Conservation (phyloP, 2,888 invertebrate species). For the Lycia hirtaria region DNA sequence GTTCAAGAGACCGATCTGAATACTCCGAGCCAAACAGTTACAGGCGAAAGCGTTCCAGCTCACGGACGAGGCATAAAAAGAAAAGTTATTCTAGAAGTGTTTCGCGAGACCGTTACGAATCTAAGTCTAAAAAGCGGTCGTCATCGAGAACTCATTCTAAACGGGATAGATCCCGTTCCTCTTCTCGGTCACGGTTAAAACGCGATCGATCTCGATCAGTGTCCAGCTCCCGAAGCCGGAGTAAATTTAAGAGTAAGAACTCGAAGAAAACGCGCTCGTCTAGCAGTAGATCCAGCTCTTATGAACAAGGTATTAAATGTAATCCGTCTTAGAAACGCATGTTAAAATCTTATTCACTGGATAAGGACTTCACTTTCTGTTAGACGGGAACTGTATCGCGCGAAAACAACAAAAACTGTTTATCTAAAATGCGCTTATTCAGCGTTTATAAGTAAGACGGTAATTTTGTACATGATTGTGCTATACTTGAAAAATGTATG, state of each 20-base stretch:
- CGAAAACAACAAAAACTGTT: too few relatives aligned
- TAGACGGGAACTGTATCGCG: too few relatives aligned
- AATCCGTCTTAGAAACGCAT: neutral
- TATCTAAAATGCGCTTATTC: too few relatives aligned
- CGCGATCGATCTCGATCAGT: slow-evolving; percentile 59
- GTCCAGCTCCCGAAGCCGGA: slow-evolving; percentile 67
- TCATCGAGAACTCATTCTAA: slow-evolving; percentile 65
- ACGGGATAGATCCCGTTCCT: slow-evolving; percentile 65
- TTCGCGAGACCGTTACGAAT: slow-evolving; percentile 74
- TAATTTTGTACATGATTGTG: too few relatives aligned
- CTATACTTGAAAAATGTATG: too few relatives aligned
- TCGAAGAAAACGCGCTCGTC: slow-evolving; percentile 66
- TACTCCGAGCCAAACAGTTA: slow-evolving; percentile 55
- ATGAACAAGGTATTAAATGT: slow-evolving; percentile 47
- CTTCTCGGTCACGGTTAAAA: slow-evolving; percentile 65
- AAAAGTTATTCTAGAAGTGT: slow-evolving; percentile 74
- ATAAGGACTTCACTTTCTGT: too few relatives aligned
- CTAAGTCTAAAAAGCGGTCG: slow-evolving; percentile 68
- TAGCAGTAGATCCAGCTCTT: slow-evolving; percentile 71
- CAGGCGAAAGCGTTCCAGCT: slow-evolving; percentile 67
- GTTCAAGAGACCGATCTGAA: slow-evolving; percentile 72
- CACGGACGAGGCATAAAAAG: slow-evolving; percentile 63
- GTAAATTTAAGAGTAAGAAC: slow-evolving; percentile 63
- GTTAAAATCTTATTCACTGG: too few relatives aligned
- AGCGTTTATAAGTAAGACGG: too few relatives aligned